Evolutionary conservation across 2,113 vertebrate genomes (phyloP).

Genomic region (Anhinga rufa): DNA sequence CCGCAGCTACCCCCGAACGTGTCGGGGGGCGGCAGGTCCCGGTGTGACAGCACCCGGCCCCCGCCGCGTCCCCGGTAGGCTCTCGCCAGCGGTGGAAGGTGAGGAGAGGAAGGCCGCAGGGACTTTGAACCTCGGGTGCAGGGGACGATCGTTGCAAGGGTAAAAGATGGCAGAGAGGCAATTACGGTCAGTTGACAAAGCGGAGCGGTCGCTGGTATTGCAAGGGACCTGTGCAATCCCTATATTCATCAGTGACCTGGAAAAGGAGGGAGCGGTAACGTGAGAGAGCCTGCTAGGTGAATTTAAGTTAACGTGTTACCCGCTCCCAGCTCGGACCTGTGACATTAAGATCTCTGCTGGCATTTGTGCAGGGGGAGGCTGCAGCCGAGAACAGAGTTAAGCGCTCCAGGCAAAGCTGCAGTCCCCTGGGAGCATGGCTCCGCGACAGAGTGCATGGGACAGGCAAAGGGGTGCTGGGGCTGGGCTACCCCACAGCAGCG

Average conservation of each 20-base stretch:
- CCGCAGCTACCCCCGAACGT: neutral
- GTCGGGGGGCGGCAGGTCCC: neutral
- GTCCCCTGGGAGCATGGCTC: neutral
- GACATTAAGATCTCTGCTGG: accelerated
- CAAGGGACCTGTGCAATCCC: neutral
- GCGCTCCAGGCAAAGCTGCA: neutral
- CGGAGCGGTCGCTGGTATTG: neutral
- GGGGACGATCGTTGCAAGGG: neutral
- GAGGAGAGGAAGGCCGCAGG: neutral
- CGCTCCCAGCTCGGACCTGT: neutral
- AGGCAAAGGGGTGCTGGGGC: neutral
- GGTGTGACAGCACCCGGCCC: neutral
- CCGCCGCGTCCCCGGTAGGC: neutral
- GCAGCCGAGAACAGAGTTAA: neutral
- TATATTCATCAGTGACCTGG: neutral
- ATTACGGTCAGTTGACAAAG: neutral
- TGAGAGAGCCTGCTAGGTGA: neutral
- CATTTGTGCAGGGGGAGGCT: neutral
- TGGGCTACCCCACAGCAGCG: neutral
- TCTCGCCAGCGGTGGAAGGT: neutral
- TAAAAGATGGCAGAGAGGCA: neutral
- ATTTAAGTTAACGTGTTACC: neutral
- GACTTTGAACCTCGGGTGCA: neutral
- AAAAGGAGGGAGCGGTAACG: neutral
- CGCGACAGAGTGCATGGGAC: neutral